A percentile compares a stretch with the other conserved stretches of the same genome.
phyloP scores from a whole-genome alignment of 1,140 invertebrate species.

The Drosophila jambulina region DNA sequence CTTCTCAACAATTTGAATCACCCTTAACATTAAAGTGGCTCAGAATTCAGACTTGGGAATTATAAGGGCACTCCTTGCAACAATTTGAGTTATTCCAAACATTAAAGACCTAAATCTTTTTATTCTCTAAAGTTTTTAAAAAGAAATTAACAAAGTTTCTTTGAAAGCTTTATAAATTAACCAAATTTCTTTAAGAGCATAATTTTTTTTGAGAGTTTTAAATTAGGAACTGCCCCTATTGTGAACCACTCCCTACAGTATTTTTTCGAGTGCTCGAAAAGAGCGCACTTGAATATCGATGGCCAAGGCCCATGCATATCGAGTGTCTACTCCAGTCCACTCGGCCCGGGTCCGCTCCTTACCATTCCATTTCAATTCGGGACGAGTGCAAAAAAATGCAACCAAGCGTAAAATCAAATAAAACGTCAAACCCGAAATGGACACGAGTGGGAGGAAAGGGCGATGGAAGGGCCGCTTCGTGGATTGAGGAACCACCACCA shows the following conservation, averaged over 20 bases:
- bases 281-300: conserved; percentile 72
- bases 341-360: background rate
- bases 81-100: background rate
- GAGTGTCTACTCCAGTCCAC: conserved; percentile 51
- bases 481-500: conserved; percentile 39
- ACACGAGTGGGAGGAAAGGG: conserved; percentile 36
- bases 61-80: background rate
- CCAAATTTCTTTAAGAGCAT: background rate
- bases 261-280: conserved; percentile 11
- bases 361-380: conserved; percentile 19
- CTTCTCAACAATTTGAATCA: background rate
- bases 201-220: background rate
- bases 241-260: background rate
- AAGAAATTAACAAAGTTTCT: background rate
- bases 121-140: background rate
- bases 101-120: background rate
- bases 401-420: conserved; percentile 81
- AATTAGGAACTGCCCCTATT: background rate
- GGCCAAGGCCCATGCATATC: conserved; percentile 67
- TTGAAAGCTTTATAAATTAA: background rate
- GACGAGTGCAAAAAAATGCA: conserved; percentile 74
- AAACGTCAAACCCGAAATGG: conserved; percentile 75
- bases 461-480: conserved; percentile 11
- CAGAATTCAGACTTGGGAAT: background rate
- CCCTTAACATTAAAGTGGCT: background rate